A percentile compares a stretch with the other conserved stretches of the same genome.
These are phyloP conservation scores for Macrosiphum euphorbiae DNA, from an alignment of 2,888 invertebrate species.

Conservation along the genomic window DNA sequence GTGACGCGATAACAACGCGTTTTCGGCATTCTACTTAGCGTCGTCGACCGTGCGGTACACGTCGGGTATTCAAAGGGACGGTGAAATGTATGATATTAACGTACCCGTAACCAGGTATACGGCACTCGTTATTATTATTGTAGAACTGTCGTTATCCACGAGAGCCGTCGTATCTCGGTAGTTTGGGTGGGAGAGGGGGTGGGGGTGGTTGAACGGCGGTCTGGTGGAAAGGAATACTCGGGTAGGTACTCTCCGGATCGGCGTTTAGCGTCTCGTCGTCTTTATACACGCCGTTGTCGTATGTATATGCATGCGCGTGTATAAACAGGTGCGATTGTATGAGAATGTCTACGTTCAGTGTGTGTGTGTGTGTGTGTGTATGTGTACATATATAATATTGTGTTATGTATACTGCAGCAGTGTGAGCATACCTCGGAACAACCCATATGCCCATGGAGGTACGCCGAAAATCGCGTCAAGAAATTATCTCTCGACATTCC, in stretches of 20 bases:
- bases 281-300: not conserved
- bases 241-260: not conserved
- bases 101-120: not conserved
- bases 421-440: not conserved
- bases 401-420: not conserved
- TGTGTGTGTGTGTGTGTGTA: not conserved
- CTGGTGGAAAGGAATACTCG: not conserved
- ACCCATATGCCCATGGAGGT: not conserved
- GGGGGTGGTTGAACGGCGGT: not conserved
- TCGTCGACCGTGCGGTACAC: not conserved
- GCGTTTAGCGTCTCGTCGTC: conserved; percentile 7
- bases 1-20: conserved; percentile 27
- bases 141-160: not conserved
- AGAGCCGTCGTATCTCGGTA: not conserved
- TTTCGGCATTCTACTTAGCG: conserved; percentile 8
- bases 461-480: conserved; percentile 49
- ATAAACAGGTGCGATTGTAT: conserved; percentile 42
- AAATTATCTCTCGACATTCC: conserved; percentile 52
- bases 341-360: not conserved
- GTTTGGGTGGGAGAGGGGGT: too few relatives aligned
- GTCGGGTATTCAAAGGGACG: not conserved
- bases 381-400: not conserved
- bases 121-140: not conserved
- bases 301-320: not conserved
- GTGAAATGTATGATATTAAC: not conserved